Evolutionary conservation across 2,888 invertebrate species (phyloP).

Genomic region (Nudaria mundana): DNA sequence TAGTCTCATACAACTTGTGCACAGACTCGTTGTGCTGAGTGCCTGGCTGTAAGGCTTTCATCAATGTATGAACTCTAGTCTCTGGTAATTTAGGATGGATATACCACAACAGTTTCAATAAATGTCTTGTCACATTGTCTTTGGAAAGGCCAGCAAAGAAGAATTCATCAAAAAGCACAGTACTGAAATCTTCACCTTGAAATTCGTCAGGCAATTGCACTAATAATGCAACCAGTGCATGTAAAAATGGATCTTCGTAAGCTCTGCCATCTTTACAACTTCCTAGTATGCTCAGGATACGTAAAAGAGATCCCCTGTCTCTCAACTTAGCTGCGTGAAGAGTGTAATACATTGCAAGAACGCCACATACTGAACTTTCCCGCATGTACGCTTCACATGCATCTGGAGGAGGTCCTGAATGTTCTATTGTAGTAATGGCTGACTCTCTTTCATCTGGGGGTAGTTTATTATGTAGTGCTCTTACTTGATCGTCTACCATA

Average conservation of each 20-base stretch:
- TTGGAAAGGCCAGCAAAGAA: constrained; percentile 93
- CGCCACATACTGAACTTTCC: constrained; percentile 94
- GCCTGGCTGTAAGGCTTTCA: constrained; percentile 89
- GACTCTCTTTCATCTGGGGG: constrained; percentile 97
- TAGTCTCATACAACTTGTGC: constrained; percentile 87
- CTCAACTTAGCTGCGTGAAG: constrained; percentile 91
- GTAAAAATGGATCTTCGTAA: constrained; percentile 97
- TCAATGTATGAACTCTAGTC: constrained; percentile 88
- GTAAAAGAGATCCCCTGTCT: constrained; percentile 89
- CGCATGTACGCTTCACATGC: constrained; percentile 96
- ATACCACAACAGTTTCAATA: constrained; percentile 95
- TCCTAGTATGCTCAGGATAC: constrained; percentile 94
- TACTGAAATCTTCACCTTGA: constrained; percentile 95
- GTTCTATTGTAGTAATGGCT: constrained; percentile 95
- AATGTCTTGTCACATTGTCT: constrained; percentile 95
- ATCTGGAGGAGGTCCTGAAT: constrained; percentile 95
- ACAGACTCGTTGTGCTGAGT: constrained; percentile 92
- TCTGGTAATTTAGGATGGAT: constrained; percentile 92
- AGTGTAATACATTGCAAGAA: constrained; percentile 97
- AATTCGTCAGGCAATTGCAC: constrained; percentile 96
- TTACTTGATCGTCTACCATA: constrained; percentile 94
- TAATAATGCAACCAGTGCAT: constrained; percentile 92
- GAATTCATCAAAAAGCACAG: constrained; percentile 97
- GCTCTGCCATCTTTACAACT: constrained; percentile 95
- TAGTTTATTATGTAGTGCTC: constrained; percentile 90